These are phyloP conservation scores for Atta texana DNA, from an alignment of 1,140 invertebrate species.

Conservation along the genomic window DNA sequence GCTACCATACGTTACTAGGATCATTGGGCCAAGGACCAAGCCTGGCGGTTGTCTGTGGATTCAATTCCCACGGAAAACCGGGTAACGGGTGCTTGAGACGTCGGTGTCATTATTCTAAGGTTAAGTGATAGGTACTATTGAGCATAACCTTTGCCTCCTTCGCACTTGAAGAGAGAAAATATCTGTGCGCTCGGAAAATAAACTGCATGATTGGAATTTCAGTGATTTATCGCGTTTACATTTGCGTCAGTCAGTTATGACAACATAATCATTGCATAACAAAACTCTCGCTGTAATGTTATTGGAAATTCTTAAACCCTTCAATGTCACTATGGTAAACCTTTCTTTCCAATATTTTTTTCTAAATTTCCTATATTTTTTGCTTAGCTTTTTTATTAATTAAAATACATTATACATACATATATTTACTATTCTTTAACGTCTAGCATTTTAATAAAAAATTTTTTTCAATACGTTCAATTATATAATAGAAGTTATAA, in stretches of 20 bases:
- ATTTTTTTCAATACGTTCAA: too few species aligned
- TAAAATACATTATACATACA: too few species aligned
- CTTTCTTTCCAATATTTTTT: too few species aligned
- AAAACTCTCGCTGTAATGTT: not conserved
- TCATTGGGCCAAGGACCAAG: conserved; percentile 75
- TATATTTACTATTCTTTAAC: too few species aligned
- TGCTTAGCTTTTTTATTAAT: too few species aligned
- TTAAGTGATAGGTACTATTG: conserved; percentile 61
- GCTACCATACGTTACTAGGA: conserved; percentile 11
- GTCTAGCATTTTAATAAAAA: too few species aligned
- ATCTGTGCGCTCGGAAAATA: not conserved
- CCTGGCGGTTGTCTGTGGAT: conserved; percentile 23
- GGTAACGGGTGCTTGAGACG: conserved; percentile 58
- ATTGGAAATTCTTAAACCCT: not conserved
- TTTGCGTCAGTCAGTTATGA: not conserved
- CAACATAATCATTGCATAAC: not conserved
- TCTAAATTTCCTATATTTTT: too few species aligned
- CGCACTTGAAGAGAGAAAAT: not conserved
- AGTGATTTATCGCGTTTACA: not conserved
- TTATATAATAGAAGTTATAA: too few species aligned
- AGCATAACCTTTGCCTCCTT: conserved; percentile 63
- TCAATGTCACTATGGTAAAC: too few species aligned
- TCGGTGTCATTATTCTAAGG: conserved; percentile 65
- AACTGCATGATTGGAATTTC: conserved; percentile 12
- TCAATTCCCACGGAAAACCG: conserved; percentile 74